Evolutionary conservation across 2,113 vertebrate species (phyloP).

Genomic region (Oreocharis arfaki): DNA sequence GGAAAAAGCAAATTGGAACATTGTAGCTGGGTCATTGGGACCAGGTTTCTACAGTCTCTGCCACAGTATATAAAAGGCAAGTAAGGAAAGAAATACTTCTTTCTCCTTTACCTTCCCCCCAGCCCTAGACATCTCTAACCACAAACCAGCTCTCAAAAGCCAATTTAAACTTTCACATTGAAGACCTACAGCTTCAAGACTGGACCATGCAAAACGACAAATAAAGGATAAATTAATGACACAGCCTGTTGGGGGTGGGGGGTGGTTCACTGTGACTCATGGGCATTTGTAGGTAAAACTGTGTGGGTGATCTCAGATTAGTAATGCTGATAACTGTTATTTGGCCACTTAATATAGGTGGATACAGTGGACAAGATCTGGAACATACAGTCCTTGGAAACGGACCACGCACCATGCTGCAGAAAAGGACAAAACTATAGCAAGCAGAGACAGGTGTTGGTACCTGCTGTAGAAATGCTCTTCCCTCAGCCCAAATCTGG

Average conservation of each 20-base stretch:
- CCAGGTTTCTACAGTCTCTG: not conserved
- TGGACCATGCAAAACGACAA: not conserved
- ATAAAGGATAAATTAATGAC: not conserved
- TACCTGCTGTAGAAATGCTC: not conserved
- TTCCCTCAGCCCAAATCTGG: not conserved
- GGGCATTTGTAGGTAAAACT: not conserved
- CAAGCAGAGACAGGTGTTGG: not conserved
- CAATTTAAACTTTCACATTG: not conserved
- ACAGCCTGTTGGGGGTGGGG: not conserved
- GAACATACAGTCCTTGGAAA: not conserved
- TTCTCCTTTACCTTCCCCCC: not conserved
- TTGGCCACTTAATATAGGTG: not conserved
- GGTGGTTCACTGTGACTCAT: not conserved
- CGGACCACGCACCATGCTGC: rapidly evolving
- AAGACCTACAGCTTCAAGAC: not conserved
- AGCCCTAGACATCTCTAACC: not conserved
- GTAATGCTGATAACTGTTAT: not conserved
- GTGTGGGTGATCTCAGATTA: not conserved
- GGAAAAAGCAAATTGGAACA: not conserved
- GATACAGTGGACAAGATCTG: not conserved
- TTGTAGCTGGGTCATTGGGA: constrained; percentile 3
- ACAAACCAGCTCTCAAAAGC: not conserved
- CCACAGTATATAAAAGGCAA: not conserved
- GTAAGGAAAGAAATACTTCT: not conserved
- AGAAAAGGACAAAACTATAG: not conserved